A percentile compares a stretch with the other conserved stretches of the same genome.
phyloP scores from a whole-genome alignment of 2,888 invertebrate genomes.

The Lepeophtheirus nordmannii region DNA sequence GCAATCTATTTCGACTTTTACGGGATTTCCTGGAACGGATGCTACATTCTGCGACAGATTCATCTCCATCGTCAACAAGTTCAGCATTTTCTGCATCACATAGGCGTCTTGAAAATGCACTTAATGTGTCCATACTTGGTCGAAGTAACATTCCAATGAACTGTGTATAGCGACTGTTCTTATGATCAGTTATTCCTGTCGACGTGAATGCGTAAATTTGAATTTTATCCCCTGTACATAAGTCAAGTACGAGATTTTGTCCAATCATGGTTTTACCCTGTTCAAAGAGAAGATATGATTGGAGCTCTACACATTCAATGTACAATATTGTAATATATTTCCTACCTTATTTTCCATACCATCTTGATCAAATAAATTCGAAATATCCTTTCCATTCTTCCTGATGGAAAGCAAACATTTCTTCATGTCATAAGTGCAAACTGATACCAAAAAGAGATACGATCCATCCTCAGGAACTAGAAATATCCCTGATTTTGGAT shows the following conservation, averaged over 20 bases:
- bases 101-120: not conserved
- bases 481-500: conserved; percentile 24
- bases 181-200: conserved; percentile 18
- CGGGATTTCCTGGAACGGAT: not conserved
- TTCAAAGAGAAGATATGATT: no score
- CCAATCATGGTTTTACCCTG: conserved; percentile 24
- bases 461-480: conserved; percentile 11
- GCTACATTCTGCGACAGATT: not conserved
- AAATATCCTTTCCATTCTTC: conserved; percentile 23
- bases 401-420: conserved; percentile 21
- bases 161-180: conserved; percentile 21
- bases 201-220: conserved; percentile 17
- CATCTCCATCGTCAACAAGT: conserved; percentile 8
- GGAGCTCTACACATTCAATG: not conserved
- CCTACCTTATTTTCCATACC: conserved; percentile 22
- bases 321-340: no score
- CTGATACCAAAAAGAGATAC: conserved; percentile 18
- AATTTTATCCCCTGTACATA: conserved; percentile 19
- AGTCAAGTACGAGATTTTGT: conserved; percentile 18
- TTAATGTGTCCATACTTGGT: conserved; percentile 13
- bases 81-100: conserved; percentile 12
- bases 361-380: conserved; percentile 22
- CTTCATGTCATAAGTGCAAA: conserved; percentile 24
- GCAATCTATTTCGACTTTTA: not conserved
- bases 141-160: conserved; percentile 18